These are phyloP conservation scores for Zaprionus lineosus DNA, from an alignment of 2,888 invertebrate genomes.

Conservation along the genomic window DNA sequence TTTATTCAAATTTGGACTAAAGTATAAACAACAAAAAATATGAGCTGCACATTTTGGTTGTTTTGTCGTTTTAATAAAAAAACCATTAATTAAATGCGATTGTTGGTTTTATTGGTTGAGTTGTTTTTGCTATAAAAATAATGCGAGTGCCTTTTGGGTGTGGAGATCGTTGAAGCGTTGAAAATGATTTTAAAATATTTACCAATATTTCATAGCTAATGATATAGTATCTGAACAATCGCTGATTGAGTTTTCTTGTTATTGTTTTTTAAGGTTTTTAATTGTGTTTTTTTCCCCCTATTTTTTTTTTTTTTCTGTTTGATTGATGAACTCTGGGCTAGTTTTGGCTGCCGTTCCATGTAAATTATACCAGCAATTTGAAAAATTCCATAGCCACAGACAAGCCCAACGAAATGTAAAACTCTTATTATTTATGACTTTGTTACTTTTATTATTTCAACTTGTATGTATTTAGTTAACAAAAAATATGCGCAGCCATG, in stretches of 20 bases:
- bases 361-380: conserved; percentile 27
- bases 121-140: conserved; percentile 47
- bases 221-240: conserved; percentile 7
- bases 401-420: conserved; percentile 48
- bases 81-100: conserved; percentile 62
- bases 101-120: conserved; percentile 23
- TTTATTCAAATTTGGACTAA: conserved; percentile 61
- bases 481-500: conserved; percentile 25
- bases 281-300: too few relatives aligned
- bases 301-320: too few relatives aligned
- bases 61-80: conserved; percentile 47
- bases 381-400: too few relatives aligned
- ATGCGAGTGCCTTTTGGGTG: conserved; percentile 1
- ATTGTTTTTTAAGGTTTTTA: too few relatives aligned
- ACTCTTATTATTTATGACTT: conserved; percentile 42
- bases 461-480: conserved; percentile 15
- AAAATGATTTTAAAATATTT: conserved; percentile 15
- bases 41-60: conserved; percentile 40
- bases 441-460: conserved; percentile 28
- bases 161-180: neutral
- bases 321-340: too few relatives aligned
- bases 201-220: too few relatives aligned
- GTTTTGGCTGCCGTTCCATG: neutral
- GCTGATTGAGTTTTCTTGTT: conserved; percentile 24
- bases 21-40: conserved; percentile 13